These are phyloP conservation scores for Origma solitaria DNA, from an alignment of 2,113 vertebrate species.

Conservation along the genomic window DNA sequence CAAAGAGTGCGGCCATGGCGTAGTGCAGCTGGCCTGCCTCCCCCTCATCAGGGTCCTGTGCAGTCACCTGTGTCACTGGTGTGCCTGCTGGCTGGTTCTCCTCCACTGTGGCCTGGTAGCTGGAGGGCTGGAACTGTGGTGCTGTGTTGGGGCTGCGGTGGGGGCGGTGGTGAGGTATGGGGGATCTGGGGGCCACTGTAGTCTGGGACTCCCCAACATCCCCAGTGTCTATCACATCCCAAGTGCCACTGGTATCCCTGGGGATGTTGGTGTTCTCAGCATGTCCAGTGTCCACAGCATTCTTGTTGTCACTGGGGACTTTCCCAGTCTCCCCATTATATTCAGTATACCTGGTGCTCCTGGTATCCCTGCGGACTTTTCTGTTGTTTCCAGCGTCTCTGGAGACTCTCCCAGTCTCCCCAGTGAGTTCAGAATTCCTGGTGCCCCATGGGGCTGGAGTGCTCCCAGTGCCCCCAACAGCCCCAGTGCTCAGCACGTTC, in stretches of 20 bases:
- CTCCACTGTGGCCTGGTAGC: slow-evolving; percentile 89
- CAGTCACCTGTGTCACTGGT: slow-evolving; percentile 77
- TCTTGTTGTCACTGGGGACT: background rate
- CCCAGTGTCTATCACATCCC: rapidly evolving
- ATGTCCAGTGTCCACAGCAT: background rate
- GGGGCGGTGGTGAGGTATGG: slow-evolving; percentile 18
- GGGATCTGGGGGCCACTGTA: background rate
- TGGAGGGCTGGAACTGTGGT: slow-evolving; percentile 91
- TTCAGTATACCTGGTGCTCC: background rate
- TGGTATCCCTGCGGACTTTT: background rate
- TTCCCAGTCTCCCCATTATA: background rate
- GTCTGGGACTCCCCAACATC: background rate
- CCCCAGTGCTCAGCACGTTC: background rate
- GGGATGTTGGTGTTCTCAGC: background rate
- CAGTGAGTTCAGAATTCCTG: background rate
- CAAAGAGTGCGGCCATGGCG: slow-evolving; percentile 89
- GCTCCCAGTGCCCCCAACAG: background rate
- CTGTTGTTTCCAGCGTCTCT: background rate
- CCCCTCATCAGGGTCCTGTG: slow-evolving; percentile 83
- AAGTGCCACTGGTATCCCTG: background rate
- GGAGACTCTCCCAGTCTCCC: background rate
- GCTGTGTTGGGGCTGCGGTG: slow-evolving; percentile 82
- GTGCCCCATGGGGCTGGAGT: no score
- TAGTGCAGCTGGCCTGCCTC: slow-evolving; percentile 86
- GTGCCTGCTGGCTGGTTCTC: slow-evolving; percentile 88